These are phyloP conservation scores for Apotomis turbidana DNA, from an alignment of 2,888 invertebrate genomes.

Conservation along the genomic window DNA sequence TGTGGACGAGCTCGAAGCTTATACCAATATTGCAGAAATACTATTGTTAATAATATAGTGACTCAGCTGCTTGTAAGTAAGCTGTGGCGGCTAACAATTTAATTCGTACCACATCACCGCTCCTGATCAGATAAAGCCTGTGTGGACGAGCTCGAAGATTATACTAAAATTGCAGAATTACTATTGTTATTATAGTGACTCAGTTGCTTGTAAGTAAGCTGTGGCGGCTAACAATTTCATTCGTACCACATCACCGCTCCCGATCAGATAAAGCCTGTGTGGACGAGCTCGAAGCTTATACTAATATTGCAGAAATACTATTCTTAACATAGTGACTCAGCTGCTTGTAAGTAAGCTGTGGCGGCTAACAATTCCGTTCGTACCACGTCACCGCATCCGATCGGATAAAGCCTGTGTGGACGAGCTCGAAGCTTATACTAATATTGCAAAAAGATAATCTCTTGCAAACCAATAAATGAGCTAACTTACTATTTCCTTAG, in stretches of 20 bases:
- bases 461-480: conserved; percentile 25
- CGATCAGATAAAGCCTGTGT: conserved; percentile 38
- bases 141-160: conserved; percentile 23
- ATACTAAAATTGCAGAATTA: conserved; percentile 26
- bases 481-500: not conserved
- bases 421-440: conserved; percentile 25
- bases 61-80: conserved; percentile 9
- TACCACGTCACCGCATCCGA: conserved; percentile 50
- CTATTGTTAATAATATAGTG: no score
- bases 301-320: conserved; percentile 12
- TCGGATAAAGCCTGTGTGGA: conserved; percentile 38
- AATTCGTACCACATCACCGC: conserved; percentile 55
- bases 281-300: conserved; percentile 25
- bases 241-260: conserved; percentile 53
- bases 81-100: conserved; percentile 49
- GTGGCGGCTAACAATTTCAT: conserved; percentile 52
- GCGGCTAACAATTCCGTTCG: conserved; percentile 54
- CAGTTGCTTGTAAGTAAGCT: conserved; percentile 21
- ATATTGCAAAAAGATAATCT: conserved; percentile 29
- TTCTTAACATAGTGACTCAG: not conserved
- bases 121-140: conserved; percentile 38
- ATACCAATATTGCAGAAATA: conserved; percentile 27
- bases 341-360: conserved; percentile 30
- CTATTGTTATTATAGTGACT: no score
- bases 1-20: conserved; percentile 23